Evolutionary conservation across 2,113 vertebrate genomes (phyloP), one percentile per base, ranked within the genome.

Genomic region (Apteryx owenii): DNA sequence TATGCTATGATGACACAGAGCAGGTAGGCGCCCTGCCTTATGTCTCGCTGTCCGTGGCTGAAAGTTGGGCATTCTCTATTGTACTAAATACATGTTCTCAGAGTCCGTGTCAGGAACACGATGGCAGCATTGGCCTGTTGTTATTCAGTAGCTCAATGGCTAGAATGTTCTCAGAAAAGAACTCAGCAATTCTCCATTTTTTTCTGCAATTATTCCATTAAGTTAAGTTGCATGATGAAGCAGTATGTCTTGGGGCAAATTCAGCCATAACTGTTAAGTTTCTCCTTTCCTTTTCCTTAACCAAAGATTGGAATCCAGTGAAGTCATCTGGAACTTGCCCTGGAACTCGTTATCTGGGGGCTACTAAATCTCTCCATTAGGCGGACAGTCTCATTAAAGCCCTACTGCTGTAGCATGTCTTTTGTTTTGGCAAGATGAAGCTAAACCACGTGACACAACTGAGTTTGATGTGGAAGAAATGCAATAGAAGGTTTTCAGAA

Each of bases 71-170:
- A 38, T 28, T 88, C 21, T 28, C 15, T 84, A 23, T 17, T 69
- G 21, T 36, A 8, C 21, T 46, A 25, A 46, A 9, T 21, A 31
- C 1, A 0, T 0, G 3, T 71, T 56, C 23, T 19, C n/a, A 54
- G 53, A 79, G 12, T 62, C 44, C 53, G 12, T 1, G 0, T 0
- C 0, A 48, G 56, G 33, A 54, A 33, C 0, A 1, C 40, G 44
- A 31, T 0, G 1, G 64, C 56, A 60, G 12, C 70, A 33, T 4
- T 22, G 23, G 22, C 62, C 42, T 1, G 0, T 42, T 12, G 42
- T 71, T 40, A 56, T 46, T 64, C 29, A 75, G 73, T 51, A 60
- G 20, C 0, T 0, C 44, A 58, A 29, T 58, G 33, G 22, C 36
- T 60, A 2, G 3, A 1, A 21, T 50, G 26, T 21, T 48, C 22